Percentiles rank a stretch among this genome's conserved stretches.
These are phyloP conservation scores for Drosophila merina DNA, from an alignment of 2,888 invertebrate genomes.

Conservation along the genomic window DNA sequence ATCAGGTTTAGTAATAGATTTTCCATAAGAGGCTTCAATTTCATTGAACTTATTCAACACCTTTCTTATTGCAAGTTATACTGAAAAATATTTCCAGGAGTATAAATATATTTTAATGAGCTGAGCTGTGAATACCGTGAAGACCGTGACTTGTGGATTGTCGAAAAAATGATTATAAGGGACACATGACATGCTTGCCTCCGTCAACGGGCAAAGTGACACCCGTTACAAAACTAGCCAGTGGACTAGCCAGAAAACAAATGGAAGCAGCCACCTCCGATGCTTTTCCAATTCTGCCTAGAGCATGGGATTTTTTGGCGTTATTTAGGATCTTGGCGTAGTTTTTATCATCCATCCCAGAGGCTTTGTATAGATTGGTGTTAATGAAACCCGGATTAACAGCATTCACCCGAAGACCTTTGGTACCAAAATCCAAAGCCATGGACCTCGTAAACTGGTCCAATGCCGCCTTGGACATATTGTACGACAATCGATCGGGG, in stretches of 20 bases:
- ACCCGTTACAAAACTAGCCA: constrained; percentile 89
- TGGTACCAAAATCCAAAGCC: constrained; percentile 91
- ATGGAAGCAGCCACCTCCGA: constrained; percentile 95
- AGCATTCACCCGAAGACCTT: constrained; percentile 93
- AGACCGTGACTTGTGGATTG: neutral
- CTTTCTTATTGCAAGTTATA: neutral
- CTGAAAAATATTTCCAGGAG: neutral
- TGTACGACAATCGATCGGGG: constrained; percentile 93
- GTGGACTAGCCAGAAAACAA: constrained; percentile 93
- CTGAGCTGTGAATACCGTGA: no score
- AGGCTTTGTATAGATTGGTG: constrained; percentile 92
- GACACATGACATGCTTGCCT: constrained; percentile 87
- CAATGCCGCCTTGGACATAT: constrained; percentile 95
- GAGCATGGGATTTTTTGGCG: constrained; percentile 93
- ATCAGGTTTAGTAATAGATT: neutral
- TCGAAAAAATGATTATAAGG: constrained; percentile 85
- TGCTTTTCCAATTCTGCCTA: constrained; percentile 92
- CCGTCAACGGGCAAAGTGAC: constrained; percentile 89
- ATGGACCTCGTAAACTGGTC: constrained; percentile 97
- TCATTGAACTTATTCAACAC: neutral
- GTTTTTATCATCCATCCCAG: constrained; percentile 90
- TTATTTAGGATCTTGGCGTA: constrained; percentile 92
- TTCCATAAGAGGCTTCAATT: neutral
- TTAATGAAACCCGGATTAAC: constrained; percentile 97
- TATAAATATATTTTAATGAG: neutral